Conservation (phyloP, 2,113 vertebrate genomes). For the Pitta sordida region DNA sequence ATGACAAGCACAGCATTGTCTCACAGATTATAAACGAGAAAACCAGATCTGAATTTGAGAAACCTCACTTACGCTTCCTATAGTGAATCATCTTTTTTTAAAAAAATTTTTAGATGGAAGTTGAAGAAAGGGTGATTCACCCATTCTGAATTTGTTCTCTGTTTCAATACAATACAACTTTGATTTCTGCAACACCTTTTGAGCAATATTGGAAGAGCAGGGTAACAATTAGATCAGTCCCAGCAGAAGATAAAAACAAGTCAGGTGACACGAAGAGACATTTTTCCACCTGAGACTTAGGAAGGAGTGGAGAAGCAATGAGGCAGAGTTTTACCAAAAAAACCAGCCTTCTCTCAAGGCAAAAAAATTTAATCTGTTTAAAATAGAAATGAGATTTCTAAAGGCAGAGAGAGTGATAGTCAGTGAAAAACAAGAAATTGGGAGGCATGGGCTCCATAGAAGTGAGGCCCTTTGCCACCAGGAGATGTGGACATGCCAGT, state of each 20-base stretch:
- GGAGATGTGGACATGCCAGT: not conserved
- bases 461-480: not conserved
- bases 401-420: not conserved
- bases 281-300: not conserved
- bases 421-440: not conserved
- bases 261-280: not conserved
- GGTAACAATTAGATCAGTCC: not conserved
- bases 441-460: not conserved
- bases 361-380: not conserved
- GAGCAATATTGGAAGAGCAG: not conserved
- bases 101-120: not conserved
- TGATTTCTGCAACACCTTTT: conserved; percentile 21
- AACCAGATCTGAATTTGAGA: conserved; percentile 49
- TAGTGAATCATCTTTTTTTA: conserved; percentile 65
- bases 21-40: conserved; percentile 41
- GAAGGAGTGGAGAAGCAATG: not conserved
- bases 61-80: conserved; percentile 68
- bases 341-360: not conserved
- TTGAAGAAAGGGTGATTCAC: conserved; percentile 62
- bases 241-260: conserved; percentile 9
- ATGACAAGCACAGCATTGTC: conserved; percentile 65
- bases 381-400: not conserved
- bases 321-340: not conserved
- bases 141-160: conserved; percentile 45
- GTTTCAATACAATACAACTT: conserved; percentile 22